Conservation (phyloP, 2,888 invertebrate species). For the Leptura quadrifasciata region DNA sequence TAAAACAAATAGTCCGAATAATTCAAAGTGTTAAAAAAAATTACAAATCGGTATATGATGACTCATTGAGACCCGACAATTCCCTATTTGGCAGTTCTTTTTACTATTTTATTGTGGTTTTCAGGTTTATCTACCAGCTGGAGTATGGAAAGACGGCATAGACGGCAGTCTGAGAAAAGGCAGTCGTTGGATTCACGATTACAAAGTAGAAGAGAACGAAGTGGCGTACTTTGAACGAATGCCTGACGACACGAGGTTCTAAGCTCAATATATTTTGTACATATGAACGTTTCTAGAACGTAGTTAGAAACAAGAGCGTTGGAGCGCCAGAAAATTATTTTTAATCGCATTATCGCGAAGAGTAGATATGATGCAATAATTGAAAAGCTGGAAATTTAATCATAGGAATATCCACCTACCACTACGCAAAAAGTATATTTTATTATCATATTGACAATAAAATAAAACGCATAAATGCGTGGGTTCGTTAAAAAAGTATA, state of each 20-base stretch:
- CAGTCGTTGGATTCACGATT: conserved; percentile 93
- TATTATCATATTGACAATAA: no score
- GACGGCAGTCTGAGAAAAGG: conserved; percentile 91
- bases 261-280: conserved; percentile 53
- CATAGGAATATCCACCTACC: not conserved
- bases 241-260: conserved; percentile 89
- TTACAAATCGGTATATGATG: no score
- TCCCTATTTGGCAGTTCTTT: no score
- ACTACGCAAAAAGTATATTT: not conserved
- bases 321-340: not conserved
- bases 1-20: no score
- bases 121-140: conserved; percentile 85
- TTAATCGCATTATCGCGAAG: not conserved
- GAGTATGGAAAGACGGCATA: conserved; percentile 95
- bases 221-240: conserved; percentile 90
- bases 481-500: no score
- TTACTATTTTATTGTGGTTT: conserved; percentile 22
- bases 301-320: not conserved
- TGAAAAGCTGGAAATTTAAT: not conserved
- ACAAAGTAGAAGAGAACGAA: conserved; percentile 85
- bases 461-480: no score
- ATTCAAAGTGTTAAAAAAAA: no score
- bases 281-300: not conserved
- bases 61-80: no score
- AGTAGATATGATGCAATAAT: not conserved